Evolutionary conservation across 2,113 vertebrate species (phyloP).

Genomic region (Crotalus helleri): DNA sequence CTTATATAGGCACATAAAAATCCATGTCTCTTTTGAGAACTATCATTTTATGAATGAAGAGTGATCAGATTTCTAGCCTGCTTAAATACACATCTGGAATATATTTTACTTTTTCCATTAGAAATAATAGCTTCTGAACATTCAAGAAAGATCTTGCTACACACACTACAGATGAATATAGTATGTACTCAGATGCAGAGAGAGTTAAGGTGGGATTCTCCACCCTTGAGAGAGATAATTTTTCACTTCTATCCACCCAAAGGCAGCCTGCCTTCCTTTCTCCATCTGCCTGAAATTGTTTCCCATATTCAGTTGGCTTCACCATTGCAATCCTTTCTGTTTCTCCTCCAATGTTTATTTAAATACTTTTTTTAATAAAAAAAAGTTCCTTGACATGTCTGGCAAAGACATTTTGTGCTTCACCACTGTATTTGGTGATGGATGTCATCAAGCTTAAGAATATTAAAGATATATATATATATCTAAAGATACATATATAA

Average conservation of each 20-base stretch:
- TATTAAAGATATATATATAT: background rate
- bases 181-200: background rate
- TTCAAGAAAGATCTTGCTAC: background rate
- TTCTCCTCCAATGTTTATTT: background rate
- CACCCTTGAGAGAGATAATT: background rate
- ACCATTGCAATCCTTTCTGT: background rate
- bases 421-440: background rate
- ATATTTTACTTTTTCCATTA: slow-evolving; percentile 12
- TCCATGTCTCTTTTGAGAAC: slow-evolving; percentile 11
- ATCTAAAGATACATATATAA: background rate
- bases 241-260: background rate
- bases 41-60: slow-evolving; percentile 29
- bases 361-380: background rate
- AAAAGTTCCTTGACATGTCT: background rate
- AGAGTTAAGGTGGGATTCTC: background rate
- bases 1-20: background rate
- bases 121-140: background rate
- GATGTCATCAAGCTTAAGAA: background rate
- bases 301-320: background rate
- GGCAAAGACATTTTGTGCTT: background rate
- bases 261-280: background rate
- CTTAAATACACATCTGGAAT: slow-evolving; percentile 15
- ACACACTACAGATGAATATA: background rate
- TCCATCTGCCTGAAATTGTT: background rate
- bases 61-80: slow-evolving; percentile 3